Evolutionary conservation across 2,797 vertebrate genomes (phyloP).

Genomic region (Enteromius argenteus): DNA sequence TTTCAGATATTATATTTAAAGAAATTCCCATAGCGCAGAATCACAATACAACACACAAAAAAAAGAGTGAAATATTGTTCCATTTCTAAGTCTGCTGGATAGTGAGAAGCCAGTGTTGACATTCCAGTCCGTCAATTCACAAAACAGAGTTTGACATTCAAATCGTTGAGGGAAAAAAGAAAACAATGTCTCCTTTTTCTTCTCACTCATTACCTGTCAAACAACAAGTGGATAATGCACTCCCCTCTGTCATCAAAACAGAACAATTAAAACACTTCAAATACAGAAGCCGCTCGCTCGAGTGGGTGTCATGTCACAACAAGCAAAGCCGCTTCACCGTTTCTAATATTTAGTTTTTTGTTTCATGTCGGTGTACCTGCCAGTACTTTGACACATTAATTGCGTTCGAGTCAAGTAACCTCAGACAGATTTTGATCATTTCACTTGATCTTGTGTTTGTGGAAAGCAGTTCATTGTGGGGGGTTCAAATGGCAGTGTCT

Average conservation of each 20-base stretch:
- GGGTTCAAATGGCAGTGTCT: not conserved
- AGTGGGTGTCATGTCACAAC: slow-evolving; percentile 57
- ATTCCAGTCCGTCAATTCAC: slow-evolving; percentile 19
- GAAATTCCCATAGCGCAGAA: not conserved
- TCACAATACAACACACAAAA: not conserved
- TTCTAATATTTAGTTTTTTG: slow-evolving; percentile 46
- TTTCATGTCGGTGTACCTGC: slow-evolving; percentile 25
- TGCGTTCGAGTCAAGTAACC: not conserved
- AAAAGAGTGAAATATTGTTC: not conserved
- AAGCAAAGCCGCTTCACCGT: slow-evolving; percentile 57
- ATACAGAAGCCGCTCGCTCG: slow-evolving; percentile 37
- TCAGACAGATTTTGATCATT: slow-evolving; percentile 11
- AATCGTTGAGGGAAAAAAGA: slow-evolving; percentile 31
- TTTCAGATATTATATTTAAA: slow-evolving; percentile 8
- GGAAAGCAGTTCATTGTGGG: not conserved
- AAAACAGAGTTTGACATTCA: slow-evolving; percentile 26
- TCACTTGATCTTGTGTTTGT: slow-evolving; percentile 18
- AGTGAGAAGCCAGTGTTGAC: slow-evolving; percentile 9
- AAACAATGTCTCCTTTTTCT: slow-evolving; percentile 19
- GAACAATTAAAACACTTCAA: slow-evolving; percentile 63
- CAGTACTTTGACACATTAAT: slow-evolving; percentile 44
- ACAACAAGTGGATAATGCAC: slow-evolving; percentile 56
- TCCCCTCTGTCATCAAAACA: slow-evolving; percentile 58
- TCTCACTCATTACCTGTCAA: slow-evolving; percentile 48
- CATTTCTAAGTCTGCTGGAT: not conserved